Evolutionary conservation across 2,888 invertebrate species (phyloP), one percentile per base, ranked within the genome.

Genomic region (Pristionchus japonicus): DNA sequence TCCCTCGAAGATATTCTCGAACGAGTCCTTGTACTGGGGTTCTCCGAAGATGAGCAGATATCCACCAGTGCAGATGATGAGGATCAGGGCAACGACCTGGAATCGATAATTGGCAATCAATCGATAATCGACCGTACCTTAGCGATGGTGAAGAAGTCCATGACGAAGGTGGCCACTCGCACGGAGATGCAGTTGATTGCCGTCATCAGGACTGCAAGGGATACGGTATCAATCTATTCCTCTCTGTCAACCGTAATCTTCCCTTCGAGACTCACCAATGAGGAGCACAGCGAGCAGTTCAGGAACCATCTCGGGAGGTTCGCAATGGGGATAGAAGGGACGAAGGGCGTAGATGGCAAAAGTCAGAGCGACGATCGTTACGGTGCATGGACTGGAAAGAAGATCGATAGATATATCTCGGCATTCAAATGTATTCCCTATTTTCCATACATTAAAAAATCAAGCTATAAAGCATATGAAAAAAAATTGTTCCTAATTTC

Each of bases 111-210:
- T 11, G 13, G 13, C 31, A 31, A 67, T 34, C 67, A 31, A 27
- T 57, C 11, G n/a, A 61, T 61, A 7, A 61, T 61, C 17, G 3
- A 57, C 7, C 27, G 2, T 34, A 43, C 90, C 95, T 99, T 99
- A 89, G 98, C 99, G 94, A 98, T 98, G 9, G 98, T 99, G 96
- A 99, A 99, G 94, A 98, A 96, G 95, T 99, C 99, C 95, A 99
- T 99, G 0, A 99, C 98, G 83, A 90, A 90, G 3, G 98, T 98
- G 0, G 99, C 98, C 96, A 98, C 98, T 95, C 97, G 97, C 4
- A 99, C 98, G 92, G 98, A 97, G 96, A 97, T 97, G 95, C 98
- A 98, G 96, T 99, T 99, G 93, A 99, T 96, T 95, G 98, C 98
- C 0, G 99, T 98, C 92, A 99, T 96, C 85, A 98, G 96, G 95